These are phyloP conservation scores for Teleopsis dalmanni DNA, from an alignment of 1,140 invertebrate species.

Conservation along the genomic window DNA sequence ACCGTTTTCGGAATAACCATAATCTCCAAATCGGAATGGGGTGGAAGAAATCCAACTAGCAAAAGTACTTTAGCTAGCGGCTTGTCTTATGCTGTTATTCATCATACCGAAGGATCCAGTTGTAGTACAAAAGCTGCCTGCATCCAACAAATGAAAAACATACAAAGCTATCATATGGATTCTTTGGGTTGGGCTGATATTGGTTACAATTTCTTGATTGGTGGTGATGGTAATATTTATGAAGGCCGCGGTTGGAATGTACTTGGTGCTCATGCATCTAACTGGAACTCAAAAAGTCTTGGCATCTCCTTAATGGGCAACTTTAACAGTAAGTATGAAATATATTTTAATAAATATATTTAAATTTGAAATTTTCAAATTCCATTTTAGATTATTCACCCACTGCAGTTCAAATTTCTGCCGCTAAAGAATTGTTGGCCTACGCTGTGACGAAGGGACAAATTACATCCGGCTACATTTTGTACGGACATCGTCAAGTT, in stretches of 20 bases:
- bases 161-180: constrained; percentile 55
- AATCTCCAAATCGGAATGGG: constrained; percentile 55
- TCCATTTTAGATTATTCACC: constrained; percentile 19
- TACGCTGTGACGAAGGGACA: constrained; percentile 52
- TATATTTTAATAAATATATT: too few species aligned
- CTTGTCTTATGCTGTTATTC: constrained; percentile 65
- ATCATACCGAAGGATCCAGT: constrained; percentile 60
- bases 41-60: constrained; percentile 48
- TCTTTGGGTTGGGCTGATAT: constrained; percentile 59
- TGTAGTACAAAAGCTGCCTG: constrained; percentile 47
- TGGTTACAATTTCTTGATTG: constrained; percentile 55
- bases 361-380: too few species aligned
- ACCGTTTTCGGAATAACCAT: constrained; percentile 34
- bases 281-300: constrained; percentile 59
- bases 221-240: constrained; percentile 51
- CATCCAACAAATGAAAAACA: constrained; percentile 47
- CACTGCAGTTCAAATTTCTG: constrained; percentile 36
- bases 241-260: constrained; percentile 66
- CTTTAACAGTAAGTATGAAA: constrained; percentile 37
- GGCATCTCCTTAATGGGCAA: constrained; percentile 59
- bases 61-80: constrained; percentile 47
- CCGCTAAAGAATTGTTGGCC: constrained; percentile 53
- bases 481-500: constrained; percentile 64
- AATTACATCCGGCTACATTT: constrained; percentile 53
- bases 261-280: constrained; percentile 57